A percentile compares a stretch with the other conserved stretches of the same genome.
Evolutionary conservation across 2,888 invertebrate genomes (phyloP).

Genomic region (Dromius quadrimaculatus): DNA sequence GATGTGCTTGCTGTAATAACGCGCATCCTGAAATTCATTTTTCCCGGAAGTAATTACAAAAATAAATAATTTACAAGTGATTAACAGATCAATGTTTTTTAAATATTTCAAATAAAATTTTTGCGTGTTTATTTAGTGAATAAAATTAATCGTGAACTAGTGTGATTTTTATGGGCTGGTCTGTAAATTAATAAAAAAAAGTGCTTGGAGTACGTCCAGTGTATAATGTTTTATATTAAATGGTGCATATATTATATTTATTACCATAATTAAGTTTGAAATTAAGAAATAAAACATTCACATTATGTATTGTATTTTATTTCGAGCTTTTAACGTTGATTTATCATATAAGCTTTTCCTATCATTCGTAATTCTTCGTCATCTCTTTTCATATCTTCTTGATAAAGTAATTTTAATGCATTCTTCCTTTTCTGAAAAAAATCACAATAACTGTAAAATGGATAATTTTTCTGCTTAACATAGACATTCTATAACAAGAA

Average conservation of each 20-base stretch:
- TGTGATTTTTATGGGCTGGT: conserved; percentile 46
- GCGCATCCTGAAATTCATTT: too few species aligned
- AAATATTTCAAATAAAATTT: too few species aligned
- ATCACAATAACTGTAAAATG: too few species aligned
- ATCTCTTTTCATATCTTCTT: conserved; percentile 59
- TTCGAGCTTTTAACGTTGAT: conserved; percentile 54
- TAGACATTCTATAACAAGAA: too few species aligned
- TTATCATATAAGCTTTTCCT: conserved; percentile 59
- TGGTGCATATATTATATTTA: conserved; percentile 42
- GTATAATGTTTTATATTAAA: conserved; percentile 40
- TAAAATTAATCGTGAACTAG: conserved; percentile 16
- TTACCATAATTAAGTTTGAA: conserved; percentile 34
- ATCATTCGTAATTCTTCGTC: conserved; percentile 59
- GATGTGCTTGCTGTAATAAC: too few species aligned
- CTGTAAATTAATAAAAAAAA: conserved; percentile 23
- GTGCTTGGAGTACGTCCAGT: conserved; percentile 33
- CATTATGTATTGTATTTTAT: conserved; percentile 31
- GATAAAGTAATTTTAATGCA: conserved; percentile 57
- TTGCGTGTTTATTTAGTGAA: too few species aligned
- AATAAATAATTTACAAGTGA: too few species aligned
- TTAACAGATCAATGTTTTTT: too few species aligned
- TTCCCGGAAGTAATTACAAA: too few species aligned
- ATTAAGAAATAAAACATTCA: conserved; percentile 24
- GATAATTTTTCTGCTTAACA: too few species aligned
- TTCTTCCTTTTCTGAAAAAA: conserved; percentile 56